Evolutionary conservation across 2,797 vertebrate genomes (phyloP).

Genomic region (Poecile montanus): DNA sequence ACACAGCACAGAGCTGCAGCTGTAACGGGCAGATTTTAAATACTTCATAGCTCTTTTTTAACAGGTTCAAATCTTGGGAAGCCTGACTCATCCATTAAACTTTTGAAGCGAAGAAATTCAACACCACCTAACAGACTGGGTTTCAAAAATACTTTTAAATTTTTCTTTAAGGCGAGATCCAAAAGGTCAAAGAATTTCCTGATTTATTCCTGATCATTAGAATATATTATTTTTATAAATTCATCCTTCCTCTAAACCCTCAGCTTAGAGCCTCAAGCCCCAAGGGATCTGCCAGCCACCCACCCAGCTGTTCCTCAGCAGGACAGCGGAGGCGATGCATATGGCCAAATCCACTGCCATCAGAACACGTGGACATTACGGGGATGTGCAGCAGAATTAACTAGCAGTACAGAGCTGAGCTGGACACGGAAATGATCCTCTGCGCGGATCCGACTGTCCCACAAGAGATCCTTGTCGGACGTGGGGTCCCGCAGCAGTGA

Average conservation of each 20-base stretch:
- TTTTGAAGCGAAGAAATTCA: neutral
- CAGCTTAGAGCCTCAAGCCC: neutral
- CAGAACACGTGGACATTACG: neutral
- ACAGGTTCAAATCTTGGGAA: neutral
- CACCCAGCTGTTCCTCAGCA: neutral
- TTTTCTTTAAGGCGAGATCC: neutral
- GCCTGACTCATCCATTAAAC: neutral
- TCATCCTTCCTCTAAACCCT: neutral
- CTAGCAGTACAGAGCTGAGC: neutral
- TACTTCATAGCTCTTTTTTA: neutral
- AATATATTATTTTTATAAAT: neutral
- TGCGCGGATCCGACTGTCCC: neutral
- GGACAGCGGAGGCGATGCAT: neutral
- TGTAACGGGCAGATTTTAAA: neutral
- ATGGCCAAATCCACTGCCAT: neutral
- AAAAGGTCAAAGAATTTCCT: neutral
- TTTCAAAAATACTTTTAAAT: neutral
- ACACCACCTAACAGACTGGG: neutral
- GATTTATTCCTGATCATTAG: neutral
- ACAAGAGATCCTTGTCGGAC: accelerated
- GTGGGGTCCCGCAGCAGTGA: accelerated
- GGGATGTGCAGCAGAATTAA: neutral
- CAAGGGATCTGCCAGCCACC: neutral
- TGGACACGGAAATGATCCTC: neutral
- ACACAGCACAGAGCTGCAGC: neutral